Conservation (phyloP, 2,888 invertebrate species). For the Netelia fuscicornis region DNA sequence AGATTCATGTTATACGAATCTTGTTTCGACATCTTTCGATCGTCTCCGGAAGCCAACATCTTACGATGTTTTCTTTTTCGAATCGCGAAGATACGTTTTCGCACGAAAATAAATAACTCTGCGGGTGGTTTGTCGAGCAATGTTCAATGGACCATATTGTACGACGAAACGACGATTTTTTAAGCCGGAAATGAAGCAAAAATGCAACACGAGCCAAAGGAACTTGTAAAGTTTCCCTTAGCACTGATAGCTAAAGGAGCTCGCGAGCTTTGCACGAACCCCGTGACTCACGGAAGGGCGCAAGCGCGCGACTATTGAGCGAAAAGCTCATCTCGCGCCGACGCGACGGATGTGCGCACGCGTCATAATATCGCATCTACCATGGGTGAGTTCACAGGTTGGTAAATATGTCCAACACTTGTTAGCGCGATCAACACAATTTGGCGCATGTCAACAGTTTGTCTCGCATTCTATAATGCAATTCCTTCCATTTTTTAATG, state of each 20-base stretch:
- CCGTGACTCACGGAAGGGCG: conserved; percentile 34
- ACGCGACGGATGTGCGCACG: background rate
- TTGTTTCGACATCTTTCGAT: conserved; percentile 10
- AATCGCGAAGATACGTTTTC: background rate
- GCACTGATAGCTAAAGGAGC: conserved; percentile 33
- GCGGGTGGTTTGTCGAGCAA: background rate
- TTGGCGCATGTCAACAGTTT: no score
- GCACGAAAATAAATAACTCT: background rate
- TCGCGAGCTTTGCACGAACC: conserved; percentile 16
- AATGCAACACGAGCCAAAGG: background rate
- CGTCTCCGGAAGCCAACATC: conserved; percentile 19
- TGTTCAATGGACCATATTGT: background rate
- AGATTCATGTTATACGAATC: conserved; percentile 21
- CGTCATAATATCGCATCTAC: background rate
- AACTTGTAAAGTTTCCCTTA: conserved; percentile 28
- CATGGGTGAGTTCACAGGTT: no score
- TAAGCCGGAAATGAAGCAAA: conserved; percentile 17
- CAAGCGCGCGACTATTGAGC: conserved; percentile 64
- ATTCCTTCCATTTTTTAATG: no score
- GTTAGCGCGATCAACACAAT: no score
- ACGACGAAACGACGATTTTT: background rate
- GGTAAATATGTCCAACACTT: background rate
- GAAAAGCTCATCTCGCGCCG: conserved; percentile 31
- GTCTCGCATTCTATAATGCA: no score
- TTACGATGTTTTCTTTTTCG: conserved; percentile 14